These are phyloP conservation scores for Aspidapion aeneum DNA, from an alignment of 2,888 invertebrate species.

Conservation along the genomic window DNA sequence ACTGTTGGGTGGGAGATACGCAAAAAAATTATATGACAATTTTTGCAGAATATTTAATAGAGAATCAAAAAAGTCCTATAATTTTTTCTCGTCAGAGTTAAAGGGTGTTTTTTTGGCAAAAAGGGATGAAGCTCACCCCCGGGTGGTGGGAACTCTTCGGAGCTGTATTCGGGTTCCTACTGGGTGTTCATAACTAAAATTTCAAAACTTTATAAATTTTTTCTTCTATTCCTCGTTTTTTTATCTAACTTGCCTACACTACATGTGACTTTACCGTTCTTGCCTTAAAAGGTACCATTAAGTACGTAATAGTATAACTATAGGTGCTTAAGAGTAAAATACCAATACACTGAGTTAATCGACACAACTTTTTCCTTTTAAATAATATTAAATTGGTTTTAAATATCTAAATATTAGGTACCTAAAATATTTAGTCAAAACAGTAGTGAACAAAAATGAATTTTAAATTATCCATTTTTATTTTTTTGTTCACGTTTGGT, in stretches of 20 bases:
- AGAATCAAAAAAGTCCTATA: neutral
- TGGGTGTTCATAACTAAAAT: neutral
- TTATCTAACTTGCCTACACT: neutral
- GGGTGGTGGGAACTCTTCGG: constrained; percentile 5
- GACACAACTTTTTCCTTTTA: too few relatives aligned
- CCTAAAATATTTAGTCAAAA: too few relatives aligned
- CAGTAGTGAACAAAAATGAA: too few relatives aligned
- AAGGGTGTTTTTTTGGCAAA: neutral
- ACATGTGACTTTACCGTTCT: too few relatives aligned
- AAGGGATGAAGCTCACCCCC: constrained; percentile 2
- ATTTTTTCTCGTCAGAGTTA: neutral
- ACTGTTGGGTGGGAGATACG: neutral
- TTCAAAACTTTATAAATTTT: neutral
- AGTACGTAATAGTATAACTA: too few relatives aligned
- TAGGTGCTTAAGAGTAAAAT: too few relatives aligned
- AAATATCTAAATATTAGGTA: too few relatives aligned
- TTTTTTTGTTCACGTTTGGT: neutral
- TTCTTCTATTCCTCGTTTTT: neutral
- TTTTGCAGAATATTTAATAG: neutral
- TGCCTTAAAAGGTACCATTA: too few relatives aligned
- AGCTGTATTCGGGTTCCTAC: neutral
- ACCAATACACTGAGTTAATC: too few relatives aligned
- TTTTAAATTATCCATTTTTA: neutral
- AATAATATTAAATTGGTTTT: too few relatives aligned
- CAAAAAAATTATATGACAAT: neutral